Conservation (phyloP, 2,888 invertebrate species). For the Brenthis ino region DNA sequence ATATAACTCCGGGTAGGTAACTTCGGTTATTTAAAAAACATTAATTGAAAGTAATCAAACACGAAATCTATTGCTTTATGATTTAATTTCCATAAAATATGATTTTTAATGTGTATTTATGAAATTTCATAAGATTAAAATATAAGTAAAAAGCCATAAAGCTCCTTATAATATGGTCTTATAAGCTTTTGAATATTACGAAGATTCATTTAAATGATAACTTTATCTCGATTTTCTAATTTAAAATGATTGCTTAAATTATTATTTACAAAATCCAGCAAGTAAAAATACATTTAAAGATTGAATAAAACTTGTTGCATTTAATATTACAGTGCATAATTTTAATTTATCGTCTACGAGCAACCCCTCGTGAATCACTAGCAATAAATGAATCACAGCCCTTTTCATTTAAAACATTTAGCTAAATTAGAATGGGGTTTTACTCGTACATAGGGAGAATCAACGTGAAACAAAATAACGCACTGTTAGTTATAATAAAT, state of each 20-base stretch:
- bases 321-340: background rate
- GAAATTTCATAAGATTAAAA: slow-evolving; percentile 12
- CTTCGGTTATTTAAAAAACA: slow-evolving; percentile 10
- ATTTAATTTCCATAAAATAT: slow-evolving; percentile 11
- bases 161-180: slow-evolving; percentile 7
- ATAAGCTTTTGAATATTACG: slow-evolving; percentile 14
- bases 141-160: slow-evolving; percentile 9
- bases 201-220: slow-evolving; percentile 18
- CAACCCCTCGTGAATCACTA: slow-evolving; percentile 7
- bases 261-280: slow-evolving; percentile 4
- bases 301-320: background rate
- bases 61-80: slow-evolving; percentile 10
- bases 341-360: slow-evolving; percentile 1
- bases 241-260: slow-evolving; percentile 10
- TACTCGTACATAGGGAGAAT: slow-evolving; percentile 1
- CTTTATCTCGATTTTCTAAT: slow-evolving; percentile 10
- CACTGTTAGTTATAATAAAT: background rate
- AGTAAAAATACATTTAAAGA: background rate
- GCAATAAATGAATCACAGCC: slow-evolving; percentile 34
- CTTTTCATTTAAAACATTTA: slow-evolving; percentile 23
- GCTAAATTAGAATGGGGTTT: slow-evolving; percentile 26
- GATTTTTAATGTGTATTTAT: slow-evolving; percentile 15
- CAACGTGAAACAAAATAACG: background rate
- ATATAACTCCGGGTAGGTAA: slow-evolving; percentile 1
- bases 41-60: slow-evolving; percentile 1